These are phyloP conservation scores for Sebastolobus alascanus DNA, from an alignment of 2,797 vertebrate genomes.

Conservation along the genomic window DNA sequence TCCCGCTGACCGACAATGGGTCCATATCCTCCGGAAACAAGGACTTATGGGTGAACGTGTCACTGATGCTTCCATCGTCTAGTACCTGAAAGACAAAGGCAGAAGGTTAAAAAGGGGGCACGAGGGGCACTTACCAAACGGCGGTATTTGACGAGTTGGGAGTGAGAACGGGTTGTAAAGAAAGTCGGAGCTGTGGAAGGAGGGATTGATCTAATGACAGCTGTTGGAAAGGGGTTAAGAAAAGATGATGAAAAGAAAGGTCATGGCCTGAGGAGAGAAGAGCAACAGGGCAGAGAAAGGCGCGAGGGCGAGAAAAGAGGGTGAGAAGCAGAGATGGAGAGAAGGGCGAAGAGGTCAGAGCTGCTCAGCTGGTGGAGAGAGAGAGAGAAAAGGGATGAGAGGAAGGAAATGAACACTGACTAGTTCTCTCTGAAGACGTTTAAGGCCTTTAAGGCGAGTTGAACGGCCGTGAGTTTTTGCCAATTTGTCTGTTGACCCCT, in stretches of 20 bases:
- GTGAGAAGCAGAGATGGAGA: slow-evolving; percentile 40
- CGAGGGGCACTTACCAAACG: too few species aligned
- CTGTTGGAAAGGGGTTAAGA: background rate
- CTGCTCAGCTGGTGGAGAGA: background rate
- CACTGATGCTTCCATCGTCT: slow-evolving; percentile 84
- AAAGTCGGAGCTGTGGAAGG: background rate
- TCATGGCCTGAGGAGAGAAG: background rate
- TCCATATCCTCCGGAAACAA: slow-evolving; percentile 89
- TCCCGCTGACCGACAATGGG: slow-evolving; percentile 86
- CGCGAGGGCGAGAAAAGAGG: slow-evolving; percentile 10
- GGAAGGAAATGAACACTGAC: slow-evolving; percentile 26
- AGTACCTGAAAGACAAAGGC: slow-evolving; percentile 76
- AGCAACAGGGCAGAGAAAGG: slow-evolving; percentile 25
- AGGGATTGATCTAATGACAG: background rate
- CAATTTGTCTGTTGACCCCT: too few species aligned
- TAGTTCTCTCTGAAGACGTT: background rate
- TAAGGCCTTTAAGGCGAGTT: too few species aligned
- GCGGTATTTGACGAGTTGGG: background rate
- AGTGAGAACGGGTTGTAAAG: background rate
- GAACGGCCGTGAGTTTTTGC: too few species aligned
- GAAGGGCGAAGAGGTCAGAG: background rate
- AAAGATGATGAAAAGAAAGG: slow-evolving; percentile 15
- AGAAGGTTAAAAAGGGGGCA: background rate
- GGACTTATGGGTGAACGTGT: slow-evolving; percentile 90
- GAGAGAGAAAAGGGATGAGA: background rate